phyloP scores from a whole-genome alignment of 2,888 invertebrate genomes.

The Eristalis pertinax region DNA sequence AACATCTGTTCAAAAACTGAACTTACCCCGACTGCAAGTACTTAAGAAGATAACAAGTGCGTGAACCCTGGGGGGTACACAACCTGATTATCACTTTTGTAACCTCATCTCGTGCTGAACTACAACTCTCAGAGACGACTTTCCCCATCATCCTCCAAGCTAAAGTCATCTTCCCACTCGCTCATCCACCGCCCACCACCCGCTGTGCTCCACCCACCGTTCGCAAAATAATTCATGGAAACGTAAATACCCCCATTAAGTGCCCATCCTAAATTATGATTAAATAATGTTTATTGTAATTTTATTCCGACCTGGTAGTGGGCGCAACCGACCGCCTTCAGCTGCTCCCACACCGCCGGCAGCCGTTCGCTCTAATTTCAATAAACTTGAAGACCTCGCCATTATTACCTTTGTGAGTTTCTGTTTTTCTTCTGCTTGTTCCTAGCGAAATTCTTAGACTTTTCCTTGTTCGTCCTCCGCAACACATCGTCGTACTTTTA shows the following conservation, averaged over 20 bases:
- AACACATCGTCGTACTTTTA: slow-evolving; percentile 21
- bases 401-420: slow-evolving; percentile 45
- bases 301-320: slow-evolving; percentile 24
- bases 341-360: slow-evolving; percentile 14
- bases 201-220: not conserved
- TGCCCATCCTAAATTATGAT: slow-evolving; percentile 39
- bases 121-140: too few relatives aligned
- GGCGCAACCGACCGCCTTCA: not conserved
- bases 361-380: slow-evolving; percentile 54
- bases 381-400: slow-evolving; percentile 50
- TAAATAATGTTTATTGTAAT: slow-evolving; percentile 51
- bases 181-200: not conserved
- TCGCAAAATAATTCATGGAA: slow-evolving; percentile 22
- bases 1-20: too few relatives aligned
- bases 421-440: slow-evolving; percentile 16
- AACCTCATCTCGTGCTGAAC: too few relatives aligned
- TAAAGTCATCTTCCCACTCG: not conserved
- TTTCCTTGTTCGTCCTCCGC: not conserved
- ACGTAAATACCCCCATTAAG: slow-evolving; percentile 43
- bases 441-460: slow-evolving; percentile 17
- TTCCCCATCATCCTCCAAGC: too few relatives aligned
- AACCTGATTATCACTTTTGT: too few relatives aligned
- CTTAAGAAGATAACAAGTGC: too few relatives aligned
- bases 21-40: too few relatives aligned
- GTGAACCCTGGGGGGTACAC: too few relatives aligned